A percentile compares a stretch with the other conserved stretches of the same genome.
These are phyloP conservation scores for Mactra quadrangularis DNA, from an alignment of 1,140 invertebrate genomes.

Conservation along the genomic window DNA sequence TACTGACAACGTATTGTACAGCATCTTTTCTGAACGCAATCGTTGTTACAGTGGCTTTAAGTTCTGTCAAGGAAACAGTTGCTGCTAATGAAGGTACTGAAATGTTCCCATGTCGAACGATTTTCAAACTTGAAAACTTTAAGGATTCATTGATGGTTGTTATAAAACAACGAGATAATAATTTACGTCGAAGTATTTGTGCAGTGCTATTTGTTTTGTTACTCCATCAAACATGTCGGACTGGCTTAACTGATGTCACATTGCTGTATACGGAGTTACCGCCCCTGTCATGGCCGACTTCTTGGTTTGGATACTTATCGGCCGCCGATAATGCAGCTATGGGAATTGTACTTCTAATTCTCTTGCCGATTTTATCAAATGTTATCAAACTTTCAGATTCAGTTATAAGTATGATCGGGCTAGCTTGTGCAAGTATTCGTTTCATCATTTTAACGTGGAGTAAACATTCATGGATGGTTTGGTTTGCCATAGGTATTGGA, in stretches of 20 bases:
- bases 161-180: conserved; percentile 61
- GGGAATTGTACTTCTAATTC: conserved; percentile 71
- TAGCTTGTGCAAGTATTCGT: conserved; percentile 55
- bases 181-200: conserved; percentile 64
- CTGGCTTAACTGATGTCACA: conserved; percentile 69
- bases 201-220: conserved; percentile 65
- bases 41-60: conserved; percentile 67
- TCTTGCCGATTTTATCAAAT: conserved; percentile 69
- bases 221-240: conserved; percentile 70
- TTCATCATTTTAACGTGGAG: conserved; percentile 57
- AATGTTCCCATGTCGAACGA: conserved; percentile 65
- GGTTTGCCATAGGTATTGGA: conserved; percentile 50
- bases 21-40: conserved; percentile 68
- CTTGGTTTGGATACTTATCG: conserved; percentile 78
- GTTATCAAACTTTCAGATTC: conserved; percentile 54
- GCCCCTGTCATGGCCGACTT: conserved; percentile 74
- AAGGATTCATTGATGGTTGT: conserved; percentile 69
- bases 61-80: conserved; percentile 71
- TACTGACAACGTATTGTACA: conserved; percentile 71
- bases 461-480: conserved; percentile 60
- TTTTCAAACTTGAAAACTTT: conserved; percentile 64
- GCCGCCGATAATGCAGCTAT: conserved; percentile 76
- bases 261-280: conserved; percentile 69
- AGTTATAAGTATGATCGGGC: conserved; percentile 54
- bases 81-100: conserved; percentile 62